Evolutionary conservation across 2,888 invertebrate genomes (phyloP), one percentile per base, ranked within the genome.

Genomic region (Tetragonula carbonaria): DNA sequence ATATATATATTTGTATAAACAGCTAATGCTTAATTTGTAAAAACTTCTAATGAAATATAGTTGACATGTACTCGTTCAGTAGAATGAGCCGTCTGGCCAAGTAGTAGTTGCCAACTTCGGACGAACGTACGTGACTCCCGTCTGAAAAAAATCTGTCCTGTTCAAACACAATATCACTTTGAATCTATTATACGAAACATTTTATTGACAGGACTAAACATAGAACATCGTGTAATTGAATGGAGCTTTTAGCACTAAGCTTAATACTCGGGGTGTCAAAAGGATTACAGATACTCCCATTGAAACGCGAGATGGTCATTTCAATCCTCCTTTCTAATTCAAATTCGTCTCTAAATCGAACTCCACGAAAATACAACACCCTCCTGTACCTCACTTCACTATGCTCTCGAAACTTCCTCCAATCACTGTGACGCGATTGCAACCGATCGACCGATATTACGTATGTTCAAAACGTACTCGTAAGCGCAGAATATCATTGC

Each of bases 261-360:
- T 16, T 72, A 72, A 57, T 55, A 59, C 72, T 38, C 38, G 59
- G 45, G 23, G 23, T 28, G 72, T 72, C 23, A 50, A 62, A 59
- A 23, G 45, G 72, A 72, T 59, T 72, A 72, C 16, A 50, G 23
- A 5, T 28, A 28, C 14, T 62, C 11, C 18, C 3, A 59, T 72
- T 62, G 59, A 57, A 72, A 59, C 21, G 45, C 23, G 57, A 45
- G 57, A 59, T 72, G 72, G 57, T 72, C 72, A 59, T 45, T 72
- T 57, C 33, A 45, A 72, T n/a, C 18, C 23, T 51, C 51, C 28
- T 57, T 59, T 59, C 59, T 59, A 23, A 72, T 57, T 72, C 38
- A 72, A 57, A 72, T 72, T n/a, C 21, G 0, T 18, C 21, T 13
- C 45, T 59, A 45, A 50, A 28, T 38, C 13, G 45, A 28, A 16